Evolutionary conservation across 2,888 invertebrate species (phyloP), one percentile per base, ranked within the genome.

Genomic region (Standfussiana lucernea): DNA sequence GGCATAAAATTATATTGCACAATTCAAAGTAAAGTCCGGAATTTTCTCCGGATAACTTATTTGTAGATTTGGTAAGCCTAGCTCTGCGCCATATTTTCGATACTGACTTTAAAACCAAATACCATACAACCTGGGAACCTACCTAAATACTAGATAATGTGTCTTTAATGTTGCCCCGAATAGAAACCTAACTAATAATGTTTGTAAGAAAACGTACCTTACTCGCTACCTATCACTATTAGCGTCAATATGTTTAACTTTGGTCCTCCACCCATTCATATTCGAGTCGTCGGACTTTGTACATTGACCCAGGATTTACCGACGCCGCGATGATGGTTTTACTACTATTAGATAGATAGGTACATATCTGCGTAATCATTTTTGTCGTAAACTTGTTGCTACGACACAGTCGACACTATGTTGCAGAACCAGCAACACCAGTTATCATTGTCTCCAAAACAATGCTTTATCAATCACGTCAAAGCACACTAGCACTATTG

Each of bases 331-430:
- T n/a, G 59, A 18, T 59, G 18, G 32, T 59, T 32, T 53, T n/a
- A 50, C 24, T 50, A 47, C 50, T 50, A 50, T 15, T 56, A 28
- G 28, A 56, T 56, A 50, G 18, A 56, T 10, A n/a, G n/a, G n/a
- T n/a, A n/a, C n/a, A n/a, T 21, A 59, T 32, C 18, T 59, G 32
- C 59, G 21, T 59, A 61, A 62, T 37, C 35, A 35, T 40, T 64
- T 40, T 64, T 64, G 13, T 40, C 35, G 64, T 64, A n/a, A 64
- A n/a, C 37, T 62, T 64, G 62, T n/a, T n/a, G 4, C n/a, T n/a
- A 53, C n/a, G 13, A 53, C 18, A 21, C 21, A 21, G 35, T 35
- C 21, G 11, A 1, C 61, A 61, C n/a, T n/a, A n/a, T n/a, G 50
- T n/a, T 11, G n/a, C 5, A 13, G n/a, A 37, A 69, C 10, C 11